Evolutionary conservation across 2,888 invertebrate species (phyloP).

Genomic region (Trimorus sp.): DNA sequence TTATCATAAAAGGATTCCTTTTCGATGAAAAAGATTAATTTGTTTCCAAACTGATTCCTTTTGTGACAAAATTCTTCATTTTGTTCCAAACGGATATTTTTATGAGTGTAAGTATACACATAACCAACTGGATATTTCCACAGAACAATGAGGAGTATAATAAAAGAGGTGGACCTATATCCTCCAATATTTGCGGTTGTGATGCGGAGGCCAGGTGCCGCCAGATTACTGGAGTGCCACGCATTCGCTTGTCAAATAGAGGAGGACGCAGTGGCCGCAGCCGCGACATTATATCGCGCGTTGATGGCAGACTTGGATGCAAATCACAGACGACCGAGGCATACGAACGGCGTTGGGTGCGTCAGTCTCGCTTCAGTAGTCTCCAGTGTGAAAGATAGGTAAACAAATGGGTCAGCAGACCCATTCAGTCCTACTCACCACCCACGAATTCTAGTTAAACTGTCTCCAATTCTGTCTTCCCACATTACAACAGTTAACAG

Average conservation of each 20-base stretch:
- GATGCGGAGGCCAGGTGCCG: slow-evolving; percentile 90
- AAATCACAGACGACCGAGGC: slow-evolving; percentile 84
- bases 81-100: no score
- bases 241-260: slow-evolving; percentile 94
- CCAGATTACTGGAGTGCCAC: slow-evolving; percentile 93
- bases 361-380: slow-evolving; percentile 85
- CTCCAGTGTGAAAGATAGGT: slow-evolving; percentile 72
- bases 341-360: slow-evolving; percentile 89
- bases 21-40: no score
- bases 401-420: background rate
- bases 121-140: slow-evolving; percentile 26
- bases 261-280: slow-evolving; percentile 95
- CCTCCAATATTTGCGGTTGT: slow-evolving; percentile 95
- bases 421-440: background rate
- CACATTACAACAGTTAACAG: no score
- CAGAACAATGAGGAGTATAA: slow-evolving; percentile 77
- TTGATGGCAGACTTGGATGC: slow-evolving; percentile 86
- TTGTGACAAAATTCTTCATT: no score
- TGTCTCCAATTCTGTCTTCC: no score
- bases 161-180: slow-evolving; percentile 83
- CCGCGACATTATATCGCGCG: slow-evolving; percentile 94
- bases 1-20: no score
- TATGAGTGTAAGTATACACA: no score
- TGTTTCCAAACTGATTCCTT: no score
- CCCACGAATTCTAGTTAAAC: background rate